These are phyloP conservation scores for Somateria mollissima DNA, from an alignment of 2,797 vertebrate species.

Conservation along the genomic window DNA sequence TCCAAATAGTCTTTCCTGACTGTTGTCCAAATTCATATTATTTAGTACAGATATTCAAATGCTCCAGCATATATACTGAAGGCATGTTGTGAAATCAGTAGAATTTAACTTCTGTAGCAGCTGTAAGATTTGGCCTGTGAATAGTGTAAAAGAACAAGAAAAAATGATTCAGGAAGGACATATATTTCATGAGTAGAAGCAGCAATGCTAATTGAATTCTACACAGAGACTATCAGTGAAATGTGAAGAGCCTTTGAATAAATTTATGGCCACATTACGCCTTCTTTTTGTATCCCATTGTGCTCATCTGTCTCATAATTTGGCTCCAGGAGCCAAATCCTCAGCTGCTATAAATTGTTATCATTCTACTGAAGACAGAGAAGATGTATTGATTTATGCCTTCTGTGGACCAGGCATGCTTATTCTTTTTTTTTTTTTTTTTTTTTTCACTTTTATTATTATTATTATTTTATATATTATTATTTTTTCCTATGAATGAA, in stretches of 20 bases:
- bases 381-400: conserved; percentile 25
- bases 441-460: neutral
- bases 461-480: too few relatives aligned
- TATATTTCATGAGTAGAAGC: conserved; percentile 57
- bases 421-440: neutral
- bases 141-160: conserved; percentile 20
- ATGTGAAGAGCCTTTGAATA: conserved; percentile 52
- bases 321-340: conserved; percentile 34
- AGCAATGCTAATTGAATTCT: conserved; percentile 61
- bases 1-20: neutral
- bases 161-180: conserved; percentile 11
- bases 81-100: conserved; percentile 5
- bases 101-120: conserved; percentile 19
- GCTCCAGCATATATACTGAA: neutral
- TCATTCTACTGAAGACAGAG: conserved; percentile 12
- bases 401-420: conserved; percentile 16
- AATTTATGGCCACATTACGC: conserved; percentile 56
- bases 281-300: conserved; percentile 54
- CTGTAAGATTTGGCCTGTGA: conserved; percentile 50
- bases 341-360: conserved; percentile 52
- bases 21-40: neutral
- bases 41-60: neutral
- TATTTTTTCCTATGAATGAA: neutral
- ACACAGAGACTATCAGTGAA: conserved; percentile 50
- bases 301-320: conserved; percentile 59